These are phyloP conservation scores for Noctua janthina DNA, from an alignment of 2,888 invertebrate species.

Conservation along the genomic window DNA sequence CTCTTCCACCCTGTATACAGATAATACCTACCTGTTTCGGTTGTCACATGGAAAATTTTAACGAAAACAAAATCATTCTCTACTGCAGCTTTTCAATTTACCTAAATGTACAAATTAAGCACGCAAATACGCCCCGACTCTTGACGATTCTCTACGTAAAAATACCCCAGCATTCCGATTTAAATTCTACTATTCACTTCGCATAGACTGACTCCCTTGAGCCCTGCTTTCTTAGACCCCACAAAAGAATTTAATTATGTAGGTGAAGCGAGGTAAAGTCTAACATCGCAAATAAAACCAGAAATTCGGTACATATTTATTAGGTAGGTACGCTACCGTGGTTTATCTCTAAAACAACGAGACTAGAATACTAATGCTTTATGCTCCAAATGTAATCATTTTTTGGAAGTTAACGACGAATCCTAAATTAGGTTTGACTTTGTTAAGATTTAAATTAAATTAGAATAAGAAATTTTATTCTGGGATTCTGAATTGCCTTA, in stretches of 20 bases:
- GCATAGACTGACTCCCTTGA: conserved; percentile 41
- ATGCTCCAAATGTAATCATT: conserved; percentile 61
- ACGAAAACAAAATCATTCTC: neutral
- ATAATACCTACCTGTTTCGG: neutral
- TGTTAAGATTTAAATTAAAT: conserved; percentile 57
- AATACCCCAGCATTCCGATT: conserved; percentile 39
- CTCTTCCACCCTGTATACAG: neutral
- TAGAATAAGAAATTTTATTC: conserved; percentile 35
- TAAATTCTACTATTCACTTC: conserved; percentile 42
- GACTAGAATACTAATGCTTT: conserved; percentile 60
- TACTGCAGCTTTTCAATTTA: conserved; percentile 14
- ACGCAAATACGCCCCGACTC: conserved; percentile 26
- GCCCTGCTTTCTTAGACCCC: conserved; percentile 52
- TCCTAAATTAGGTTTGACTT: conserved; percentile 50
- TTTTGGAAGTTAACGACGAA: conserved; percentile 54
- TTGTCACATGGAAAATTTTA: neutral
- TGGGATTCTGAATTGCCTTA: conserved; percentile 11
- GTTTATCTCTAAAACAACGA: conserved; percentile 52
- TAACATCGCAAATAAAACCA: conserved; percentile 64
- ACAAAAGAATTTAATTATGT: conserved; percentile 70
- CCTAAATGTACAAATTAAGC: conserved; percentile 37
- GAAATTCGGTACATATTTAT: conserved; percentile 65
- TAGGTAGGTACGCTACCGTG: conserved; percentile 43
- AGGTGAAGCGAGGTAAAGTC: conserved; percentile 57
- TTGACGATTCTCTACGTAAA: conserved; percentile 18